phyloP scores from a whole-genome alignment of 1,140 invertebrate genomes.

The Mylabris phalerata region DNA sequence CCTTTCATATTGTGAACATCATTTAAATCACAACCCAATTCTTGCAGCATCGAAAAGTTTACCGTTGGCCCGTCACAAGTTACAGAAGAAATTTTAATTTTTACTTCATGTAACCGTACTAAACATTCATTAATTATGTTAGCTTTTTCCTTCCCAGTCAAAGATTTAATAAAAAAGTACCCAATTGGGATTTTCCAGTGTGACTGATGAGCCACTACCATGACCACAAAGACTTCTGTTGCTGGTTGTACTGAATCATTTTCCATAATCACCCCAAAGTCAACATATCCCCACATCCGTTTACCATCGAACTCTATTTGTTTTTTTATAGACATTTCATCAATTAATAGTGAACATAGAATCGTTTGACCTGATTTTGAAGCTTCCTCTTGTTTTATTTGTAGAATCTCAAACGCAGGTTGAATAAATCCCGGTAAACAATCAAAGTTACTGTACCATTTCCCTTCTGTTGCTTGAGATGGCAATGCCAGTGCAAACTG shows the following conservation, averaged over 20 bases:
- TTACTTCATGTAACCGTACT: constrained; percentile 6
- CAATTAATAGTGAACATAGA: constrained; percentile 27
- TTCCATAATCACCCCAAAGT: constrained; percentile 26
- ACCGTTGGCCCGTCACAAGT: constrained; percentile 21
- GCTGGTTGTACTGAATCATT: constrained; percentile 23
- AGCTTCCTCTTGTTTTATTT: constrained; percentile 35
- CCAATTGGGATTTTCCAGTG: constrained; percentile 33
- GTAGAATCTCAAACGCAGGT: constrained; percentile 23
- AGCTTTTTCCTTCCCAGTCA: constrained; percentile 18
- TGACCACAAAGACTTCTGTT: constrained; percentile 31
- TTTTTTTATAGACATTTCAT: constrained; percentile 37
- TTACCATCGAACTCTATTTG: constrained; percentile 29
- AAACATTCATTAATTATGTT: constrained; percentile 13
- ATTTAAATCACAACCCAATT: background rate
- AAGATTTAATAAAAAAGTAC: constrained; percentile 25
- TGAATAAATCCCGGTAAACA: too few species aligned
- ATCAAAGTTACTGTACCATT: too few species aligned
- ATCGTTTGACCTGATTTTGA: constrained; percentile 6
- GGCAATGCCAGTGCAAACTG: too few species aligned
- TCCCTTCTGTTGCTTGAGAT: too few species aligned
- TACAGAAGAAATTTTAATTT: constrained; percentile 8
- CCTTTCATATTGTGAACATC: too few species aligned
- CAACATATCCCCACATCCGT: constrained; percentile 24
- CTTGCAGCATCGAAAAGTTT: constrained; percentile 17
- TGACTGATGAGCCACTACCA: constrained; percentile 30